Evolutionary conservation across 2,113 vertebrate genomes (phyloP).

Genomic region (Bubo bubo): DNA sequence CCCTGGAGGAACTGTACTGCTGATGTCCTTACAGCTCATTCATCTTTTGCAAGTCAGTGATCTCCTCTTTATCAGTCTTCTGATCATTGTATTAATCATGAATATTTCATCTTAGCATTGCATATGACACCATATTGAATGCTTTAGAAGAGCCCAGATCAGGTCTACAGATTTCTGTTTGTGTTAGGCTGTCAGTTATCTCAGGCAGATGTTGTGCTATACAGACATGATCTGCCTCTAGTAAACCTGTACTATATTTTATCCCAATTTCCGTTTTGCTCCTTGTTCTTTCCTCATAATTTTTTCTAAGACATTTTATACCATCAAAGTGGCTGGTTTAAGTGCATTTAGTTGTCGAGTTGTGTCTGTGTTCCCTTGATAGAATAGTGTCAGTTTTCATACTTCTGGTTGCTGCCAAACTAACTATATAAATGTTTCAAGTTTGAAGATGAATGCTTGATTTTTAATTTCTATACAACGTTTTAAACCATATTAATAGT

Average conservation of each 20-base stretch:
- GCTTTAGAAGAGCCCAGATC: neutral
- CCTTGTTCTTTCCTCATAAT: neutral
- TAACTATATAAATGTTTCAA: neutral
- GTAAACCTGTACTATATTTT: neutral
- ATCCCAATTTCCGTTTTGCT: neutral
- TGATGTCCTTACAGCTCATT: neutral
- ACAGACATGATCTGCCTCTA: accelerated
- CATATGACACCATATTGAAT: neutral
- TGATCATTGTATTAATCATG: neutral
- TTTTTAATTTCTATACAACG: neutral
- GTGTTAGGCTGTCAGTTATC: neutral
- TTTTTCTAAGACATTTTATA: neutral
- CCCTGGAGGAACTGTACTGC: neutral
- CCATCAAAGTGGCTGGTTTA: neutral
- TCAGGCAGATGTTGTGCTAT: neutral
- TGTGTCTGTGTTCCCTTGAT: neutral
- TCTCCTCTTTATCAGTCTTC: neutral
- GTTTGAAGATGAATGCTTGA: neutral
- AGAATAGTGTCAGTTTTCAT: neutral
- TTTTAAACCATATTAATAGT: neutral
- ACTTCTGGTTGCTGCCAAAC: neutral
- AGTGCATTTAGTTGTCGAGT: accelerated
- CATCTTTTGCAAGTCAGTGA: neutral
- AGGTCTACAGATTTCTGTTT: neutral
- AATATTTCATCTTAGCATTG: neutral